A percentile compares a stretch with the other conserved stretches of the same genome.
These are phyloP conservation scores for Nanorana parkeri DNA, from an alignment of 2,113 vertebrate species.

Conservation along the genomic window DNA sequence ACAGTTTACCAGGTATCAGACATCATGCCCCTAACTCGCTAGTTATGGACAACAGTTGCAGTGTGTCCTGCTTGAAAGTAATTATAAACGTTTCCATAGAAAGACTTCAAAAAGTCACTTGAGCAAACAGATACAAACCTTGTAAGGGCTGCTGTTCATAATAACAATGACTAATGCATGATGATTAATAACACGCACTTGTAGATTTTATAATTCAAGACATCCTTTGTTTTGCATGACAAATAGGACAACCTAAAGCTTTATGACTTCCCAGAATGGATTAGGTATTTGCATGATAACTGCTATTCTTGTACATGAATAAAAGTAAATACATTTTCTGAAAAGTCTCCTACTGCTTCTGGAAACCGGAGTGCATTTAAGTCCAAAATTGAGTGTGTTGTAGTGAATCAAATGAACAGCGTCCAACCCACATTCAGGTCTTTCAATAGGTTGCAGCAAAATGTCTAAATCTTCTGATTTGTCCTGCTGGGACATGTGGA, in stretches of 20 bases:
- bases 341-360: constrained; percentile 40
- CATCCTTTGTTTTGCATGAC: constrained; percentile 46
- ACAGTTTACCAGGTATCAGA: too few species aligned
- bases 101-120: constrained; percentile 9
- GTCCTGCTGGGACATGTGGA: constrained; percentile 25
- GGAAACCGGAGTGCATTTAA: constrained; percentile 24
- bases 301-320: constrained; percentile 45
- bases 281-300: constrained; percentile 49
- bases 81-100: constrained; percentile 10
- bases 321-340: constrained; percentile 44
- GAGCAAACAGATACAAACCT: constrained; percentile 13
- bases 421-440: constrained; percentile 25
- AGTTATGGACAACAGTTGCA: not conserved
- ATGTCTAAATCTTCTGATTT: constrained; percentile 31
- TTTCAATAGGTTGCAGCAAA: constrained; percentile 37
- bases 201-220: constrained; percentile 40
- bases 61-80: not conserved
- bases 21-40: too few species aligned
- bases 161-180: constrained; percentile 37
- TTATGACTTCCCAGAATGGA: constrained; percentile 36
- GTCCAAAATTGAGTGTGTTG: constrained; percentile 28
- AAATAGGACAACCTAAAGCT: constrained; percentile 39
- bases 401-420: constrained; percentile 37
- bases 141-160: constrained; percentile 22
- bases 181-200: constrained; percentile 47